Evolutionary conservation across 2,797 vertebrate species (phyloP).

Genomic region (Sternarchorhynchus goeldii): DNA sequence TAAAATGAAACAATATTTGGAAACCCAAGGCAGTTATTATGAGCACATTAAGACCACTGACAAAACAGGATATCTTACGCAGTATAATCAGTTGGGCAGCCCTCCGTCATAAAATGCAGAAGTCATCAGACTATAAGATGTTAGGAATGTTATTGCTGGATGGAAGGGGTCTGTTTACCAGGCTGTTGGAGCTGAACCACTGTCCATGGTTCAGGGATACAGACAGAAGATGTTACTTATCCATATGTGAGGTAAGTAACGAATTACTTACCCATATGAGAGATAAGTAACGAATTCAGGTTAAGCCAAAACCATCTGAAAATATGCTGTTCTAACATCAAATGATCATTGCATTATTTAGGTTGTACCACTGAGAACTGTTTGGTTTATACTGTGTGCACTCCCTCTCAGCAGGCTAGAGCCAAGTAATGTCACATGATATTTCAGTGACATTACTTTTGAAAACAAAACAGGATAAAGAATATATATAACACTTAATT

Average conservation of each 20-base stretch:
- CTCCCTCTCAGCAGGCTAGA: background rate
- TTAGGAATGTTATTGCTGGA: conserved; percentile 36
- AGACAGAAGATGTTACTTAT: conserved; percentile 20
- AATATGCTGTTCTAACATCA: conserved; percentile 41
- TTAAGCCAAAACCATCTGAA: conserved; percentile 40
- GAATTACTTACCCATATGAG: conserved; percentile 20
- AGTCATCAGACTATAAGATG: conserved; percentile 23
- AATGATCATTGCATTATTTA: conserved; percentile 46
- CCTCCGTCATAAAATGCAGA: conserved; percentile 6
- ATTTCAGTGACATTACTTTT: conserved; percentile 2
- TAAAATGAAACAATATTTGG: background rate
- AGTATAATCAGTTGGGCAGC: conserved; percentile 29
- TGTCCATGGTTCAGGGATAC: conserved; percentile 19
- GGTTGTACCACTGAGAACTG: conserved; percentile 25
- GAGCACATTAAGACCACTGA: conserved; percentile 14
- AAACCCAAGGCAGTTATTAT: conserved; percentile 16
- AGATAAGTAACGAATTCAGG: conserved; percentile 40
- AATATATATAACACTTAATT: conserved; percentile 28
- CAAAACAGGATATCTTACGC: conserved; percentile 13
- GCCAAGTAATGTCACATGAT: background rate
- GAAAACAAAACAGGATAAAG: conserved; percentile 4
- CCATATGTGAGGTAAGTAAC: conserved; percentile 4
- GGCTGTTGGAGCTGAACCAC: conserved; percentile 6
- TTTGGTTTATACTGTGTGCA: conserved; percentile 16
- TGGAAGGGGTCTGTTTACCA: background rate